Conservation (phyloP, 2,113 vertebrate species). For the Vombatus ursinus region DNA sequence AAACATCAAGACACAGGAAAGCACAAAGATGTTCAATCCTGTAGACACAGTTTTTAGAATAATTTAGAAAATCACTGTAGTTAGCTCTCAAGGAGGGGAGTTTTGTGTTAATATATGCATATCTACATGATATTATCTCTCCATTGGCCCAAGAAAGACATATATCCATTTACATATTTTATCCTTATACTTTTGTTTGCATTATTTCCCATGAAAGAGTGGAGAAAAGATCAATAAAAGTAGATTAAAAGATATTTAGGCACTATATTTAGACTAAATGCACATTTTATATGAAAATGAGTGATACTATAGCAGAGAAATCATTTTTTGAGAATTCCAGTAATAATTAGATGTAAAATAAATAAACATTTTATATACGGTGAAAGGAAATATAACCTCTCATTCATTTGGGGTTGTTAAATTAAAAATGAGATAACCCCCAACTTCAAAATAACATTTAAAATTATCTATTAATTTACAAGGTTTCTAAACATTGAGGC, state of each 20-base stretch:
- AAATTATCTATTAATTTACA: not conserved
- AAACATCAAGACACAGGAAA: not conserved
- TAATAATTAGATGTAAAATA: accelerated
- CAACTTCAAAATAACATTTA: not conserved
- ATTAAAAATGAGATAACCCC: not conserved
- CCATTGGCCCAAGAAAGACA: not conserved
- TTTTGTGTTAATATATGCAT: not conserved
- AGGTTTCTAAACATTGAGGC: not conserved
- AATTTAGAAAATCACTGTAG: not conserved
- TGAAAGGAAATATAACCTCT: not conserved
- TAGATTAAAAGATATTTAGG: not conserved
- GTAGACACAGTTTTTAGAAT: not conserved
- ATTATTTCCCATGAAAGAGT: not conserved
- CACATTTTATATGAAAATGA: not conserved
- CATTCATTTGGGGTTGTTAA: not conserved
- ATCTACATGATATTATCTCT: not conserved
- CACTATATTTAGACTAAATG: not conserved
- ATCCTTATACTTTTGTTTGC: not conserved
- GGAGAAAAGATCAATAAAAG: not conserved
- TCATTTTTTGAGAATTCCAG: not conserved
- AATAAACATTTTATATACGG: not conserved
- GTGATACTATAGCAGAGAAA: not conserved
- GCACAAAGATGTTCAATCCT: not conserved
- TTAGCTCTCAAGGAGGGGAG: not conserved
- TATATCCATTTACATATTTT: not conserved